Conservation (phyloP, 2,113 vertebrate species). For the Corynorhinus townsendii region DNA sequence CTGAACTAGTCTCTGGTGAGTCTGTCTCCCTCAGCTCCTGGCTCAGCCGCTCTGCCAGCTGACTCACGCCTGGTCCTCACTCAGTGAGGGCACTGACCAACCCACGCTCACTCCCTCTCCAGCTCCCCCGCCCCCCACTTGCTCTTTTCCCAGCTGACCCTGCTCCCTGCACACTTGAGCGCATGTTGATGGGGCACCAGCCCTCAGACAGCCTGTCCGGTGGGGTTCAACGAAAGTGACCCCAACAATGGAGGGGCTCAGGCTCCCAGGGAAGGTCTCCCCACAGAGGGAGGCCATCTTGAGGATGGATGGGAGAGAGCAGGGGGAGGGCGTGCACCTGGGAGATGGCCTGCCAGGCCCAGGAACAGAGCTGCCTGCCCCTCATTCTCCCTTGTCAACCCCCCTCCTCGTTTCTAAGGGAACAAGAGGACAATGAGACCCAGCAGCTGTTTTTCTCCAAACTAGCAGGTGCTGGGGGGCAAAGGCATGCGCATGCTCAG, state of each 20-base stretch:
- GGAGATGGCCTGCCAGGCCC: background rate
- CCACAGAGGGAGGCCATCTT: rapidly evolving
- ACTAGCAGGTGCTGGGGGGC: background rate
- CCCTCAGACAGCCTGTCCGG: background rate
- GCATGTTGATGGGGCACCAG: background rate
- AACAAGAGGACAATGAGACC: background rate
- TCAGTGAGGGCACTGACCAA: background rate
- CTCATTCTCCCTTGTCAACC: background rate
- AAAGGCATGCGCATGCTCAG: background rate
- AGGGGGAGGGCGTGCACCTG: background rate
- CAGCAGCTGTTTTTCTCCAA: background rate
- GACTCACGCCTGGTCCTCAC: background rate
- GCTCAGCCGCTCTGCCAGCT: background rate
- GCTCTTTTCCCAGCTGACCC: background rate
- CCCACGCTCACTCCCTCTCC: background rate
- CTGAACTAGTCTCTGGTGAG: rapidly evolving
- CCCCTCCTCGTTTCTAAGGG: background rate
- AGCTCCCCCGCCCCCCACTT: no score
- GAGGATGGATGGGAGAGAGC: background rate
- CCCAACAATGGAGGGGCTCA: background rate
- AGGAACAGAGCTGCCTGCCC: no score
- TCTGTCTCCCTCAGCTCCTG: background rate
- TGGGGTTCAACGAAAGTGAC: background rate
- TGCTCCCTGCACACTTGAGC: background rate
- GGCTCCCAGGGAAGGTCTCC: background rate